These are phyloP conservation scores for Coboldia fuscipes DNA, from an alignment of 1,140 invertebrate genomes.

Conservation along the genomic window DNA sequence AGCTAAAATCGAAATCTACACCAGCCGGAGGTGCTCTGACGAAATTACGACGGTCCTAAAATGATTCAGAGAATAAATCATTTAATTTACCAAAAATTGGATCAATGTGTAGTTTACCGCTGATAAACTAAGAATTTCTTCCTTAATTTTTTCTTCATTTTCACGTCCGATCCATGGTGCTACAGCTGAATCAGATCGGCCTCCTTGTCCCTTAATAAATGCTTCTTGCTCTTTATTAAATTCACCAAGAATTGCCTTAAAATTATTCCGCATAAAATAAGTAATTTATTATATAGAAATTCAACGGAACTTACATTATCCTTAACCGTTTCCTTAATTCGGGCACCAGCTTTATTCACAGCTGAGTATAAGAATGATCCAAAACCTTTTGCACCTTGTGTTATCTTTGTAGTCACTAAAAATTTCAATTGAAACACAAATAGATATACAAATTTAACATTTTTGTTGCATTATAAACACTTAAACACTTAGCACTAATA, in stretches of 20 bases:
- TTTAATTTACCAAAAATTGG: conserved; percentile 1
- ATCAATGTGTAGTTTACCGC: conserved; percentile 30
- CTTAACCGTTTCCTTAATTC: conserved; percentile 89
- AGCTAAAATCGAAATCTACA: conserved; percentile 90
- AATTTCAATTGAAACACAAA: conserved; percentile 10
- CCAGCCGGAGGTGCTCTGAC: conserved; percentile 86
- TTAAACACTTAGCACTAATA: conserved; percentile 19
- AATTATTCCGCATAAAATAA: conserved; percentile 8
- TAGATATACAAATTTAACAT: conserved; percentile 2
- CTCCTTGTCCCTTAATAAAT: conserved; percentile 71
- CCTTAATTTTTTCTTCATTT: conserved; percentile 75
- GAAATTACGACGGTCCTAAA: conserved; percentile 89
- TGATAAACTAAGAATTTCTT: conserved; percentile 83
- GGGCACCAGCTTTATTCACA: conserved; percentile 76
- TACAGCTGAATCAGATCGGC: conserved; percentile 48
- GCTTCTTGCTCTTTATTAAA: conserved; percentile 93
- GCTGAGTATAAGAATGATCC: conserved; percentile 80
- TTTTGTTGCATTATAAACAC: conserved; percentile 1
- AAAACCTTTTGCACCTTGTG: conserved; percentile 76
- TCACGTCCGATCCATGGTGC: conserved; percentile 81
- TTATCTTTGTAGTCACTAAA: conserved; percentile 72
- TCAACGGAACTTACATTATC: conserved; percentile 59
- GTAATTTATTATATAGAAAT: background rate
- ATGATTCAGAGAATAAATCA: conserved; percentile 3
- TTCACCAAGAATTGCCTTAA: conserved; percentile 80